Evolutionary conservation across 2,888 invertebrate species (phyloP).

Genomic region (Eupithecia inturbata): DNA sequence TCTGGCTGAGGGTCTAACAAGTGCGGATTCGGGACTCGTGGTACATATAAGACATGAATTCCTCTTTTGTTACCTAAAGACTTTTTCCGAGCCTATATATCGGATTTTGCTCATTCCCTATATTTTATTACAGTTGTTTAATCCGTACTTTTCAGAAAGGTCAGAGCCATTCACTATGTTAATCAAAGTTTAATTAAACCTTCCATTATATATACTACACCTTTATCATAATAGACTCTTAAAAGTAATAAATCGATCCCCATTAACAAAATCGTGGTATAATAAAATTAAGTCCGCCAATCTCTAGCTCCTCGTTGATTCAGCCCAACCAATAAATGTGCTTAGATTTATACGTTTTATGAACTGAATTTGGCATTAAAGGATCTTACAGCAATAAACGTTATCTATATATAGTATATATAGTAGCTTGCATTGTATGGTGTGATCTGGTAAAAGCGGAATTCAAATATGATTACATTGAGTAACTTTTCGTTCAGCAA

Average conservation of each 20-base stretch:
- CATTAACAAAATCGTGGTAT: conserved; percentile 45
- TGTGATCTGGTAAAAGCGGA: background rate
- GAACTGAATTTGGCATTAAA: conserved; percentile 32
- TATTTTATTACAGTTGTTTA: background rate
- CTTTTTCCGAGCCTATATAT: background rate
- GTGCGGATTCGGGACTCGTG: background rate
- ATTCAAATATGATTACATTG: background rate
- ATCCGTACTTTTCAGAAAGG: conserved; percentile 13
- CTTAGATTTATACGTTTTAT: conserved; percentile 40
- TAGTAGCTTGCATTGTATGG: background rate
- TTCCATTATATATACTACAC: conserved; percentile 42
- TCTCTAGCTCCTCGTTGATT: conserved; percentile 26
- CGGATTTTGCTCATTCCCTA: background rate
- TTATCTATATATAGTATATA: conserved; percentile 16
- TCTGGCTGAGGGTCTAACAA: background rate
- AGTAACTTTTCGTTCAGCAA: background rate
- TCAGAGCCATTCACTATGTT: conserved; percentile 18
- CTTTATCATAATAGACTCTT: conserved; percentile 45
- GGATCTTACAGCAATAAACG: conserved; percentile 21
- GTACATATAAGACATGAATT: background rate
- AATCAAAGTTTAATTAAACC: conserved; percentile 45
- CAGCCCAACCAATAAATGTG: conserved; percentile 42
- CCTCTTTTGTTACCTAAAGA: background rate
- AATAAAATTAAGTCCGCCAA: conserved; percentile 45
- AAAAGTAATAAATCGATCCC: conserved; percentile 50